Percentiles rank a stretch among this genome's conserved stretches.
phyloP scores from a whole-genome alignment of 2,888 invertebrate species.

The Acleris cristana region DNA sequence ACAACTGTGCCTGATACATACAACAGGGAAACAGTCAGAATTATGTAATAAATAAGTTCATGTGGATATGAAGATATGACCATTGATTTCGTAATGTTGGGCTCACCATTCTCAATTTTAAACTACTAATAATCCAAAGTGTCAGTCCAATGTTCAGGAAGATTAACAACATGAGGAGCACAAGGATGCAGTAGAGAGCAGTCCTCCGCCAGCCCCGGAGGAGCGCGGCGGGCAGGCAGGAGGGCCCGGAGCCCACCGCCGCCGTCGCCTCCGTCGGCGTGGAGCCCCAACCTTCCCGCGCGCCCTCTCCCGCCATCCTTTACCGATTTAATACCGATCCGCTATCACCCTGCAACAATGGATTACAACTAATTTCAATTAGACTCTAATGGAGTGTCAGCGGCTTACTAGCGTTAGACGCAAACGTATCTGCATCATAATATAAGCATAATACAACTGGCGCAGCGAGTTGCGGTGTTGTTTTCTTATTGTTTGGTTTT shows the following conservation, averaged over 20 bases:
- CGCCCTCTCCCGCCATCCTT: slow-evolving; percentile 50
- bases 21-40: too few species aligned
- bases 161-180: slow-evolving; percentile 93
- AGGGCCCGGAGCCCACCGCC: slow-evolving; percentile 46
- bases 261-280: slow-evolving; percentile 72
- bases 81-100: neutral
- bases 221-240: slow-evolving; percentile 59
- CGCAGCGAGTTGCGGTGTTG: neutral
- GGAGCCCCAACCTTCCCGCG: slow-evolving; percentile 73
- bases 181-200: slow-evolving; percentile 93
- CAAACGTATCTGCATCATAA: neutral
- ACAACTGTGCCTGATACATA: too few species aligned
- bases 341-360: slow-evolving; percentile 57
- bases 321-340: slow-evolving; percentile 44
- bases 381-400: slow-evolving; percentile 45
- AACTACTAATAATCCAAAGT: slow-evolving; percentile 97
- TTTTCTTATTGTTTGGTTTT: neutral
- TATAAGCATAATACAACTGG: neutral
- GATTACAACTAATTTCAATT: slow-evolving; percentile 54
- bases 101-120: slow-evolving; percentile 96
- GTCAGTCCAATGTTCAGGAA: slow-evolving; percentile 97
- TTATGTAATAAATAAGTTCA: too few species aligned
- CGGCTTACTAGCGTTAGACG: slow-evolving; percentile 16
- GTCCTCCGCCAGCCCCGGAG: slow-evolving; percentile 94
- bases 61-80: too few species aligned